phyloP scores from a whole-genome alignment of 2,797 vertebrate genomes.

The Xyrichtys novacula region DNA sequence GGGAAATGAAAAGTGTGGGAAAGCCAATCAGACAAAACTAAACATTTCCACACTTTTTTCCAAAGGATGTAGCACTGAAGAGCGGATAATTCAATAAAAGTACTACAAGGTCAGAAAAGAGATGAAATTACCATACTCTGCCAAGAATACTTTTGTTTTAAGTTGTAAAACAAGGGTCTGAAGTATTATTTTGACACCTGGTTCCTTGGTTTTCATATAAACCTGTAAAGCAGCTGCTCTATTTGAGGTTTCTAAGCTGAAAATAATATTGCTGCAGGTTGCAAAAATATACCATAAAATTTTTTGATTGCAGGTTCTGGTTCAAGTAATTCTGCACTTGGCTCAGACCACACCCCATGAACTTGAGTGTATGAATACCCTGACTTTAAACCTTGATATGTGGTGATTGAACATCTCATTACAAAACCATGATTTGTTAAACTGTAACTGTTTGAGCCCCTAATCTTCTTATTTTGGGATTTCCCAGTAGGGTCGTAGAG shows the following conservation, averaged over 20 bases:
- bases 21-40: slow-evolving; percentile 9
- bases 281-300: neutral
- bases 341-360: neutral
- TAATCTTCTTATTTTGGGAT: neutral
- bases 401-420: neutral
- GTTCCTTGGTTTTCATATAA: neutral
- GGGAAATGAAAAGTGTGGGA: neutral
- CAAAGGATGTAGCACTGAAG: slow-evolving; percentile 1
- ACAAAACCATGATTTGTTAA: neutral
- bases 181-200: slow-evolving; percentile 20
- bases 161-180: neutral
- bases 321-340: neutral
- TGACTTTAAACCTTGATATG: neutral
- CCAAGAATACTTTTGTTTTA: slow-evolving; percentile 3
- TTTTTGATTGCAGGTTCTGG: neutral
- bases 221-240: slow-evolving; percentile 3
- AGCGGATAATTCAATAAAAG: slow-evolving; percentile 9
- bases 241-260: neutral
- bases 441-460: neutral
- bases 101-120: slow-evolving; percentile 2
- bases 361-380: neutral
- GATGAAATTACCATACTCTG: neutral
- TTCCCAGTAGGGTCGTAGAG: too few relatives aligned
- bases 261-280: slow-evolving; percentile 3
- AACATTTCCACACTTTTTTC: slow-evolving; percentile 12